phyloP scores from a whole-genome alignment of 2,888 invertebrate genomes.

The Macrosoma leucophasiata region DNA sequence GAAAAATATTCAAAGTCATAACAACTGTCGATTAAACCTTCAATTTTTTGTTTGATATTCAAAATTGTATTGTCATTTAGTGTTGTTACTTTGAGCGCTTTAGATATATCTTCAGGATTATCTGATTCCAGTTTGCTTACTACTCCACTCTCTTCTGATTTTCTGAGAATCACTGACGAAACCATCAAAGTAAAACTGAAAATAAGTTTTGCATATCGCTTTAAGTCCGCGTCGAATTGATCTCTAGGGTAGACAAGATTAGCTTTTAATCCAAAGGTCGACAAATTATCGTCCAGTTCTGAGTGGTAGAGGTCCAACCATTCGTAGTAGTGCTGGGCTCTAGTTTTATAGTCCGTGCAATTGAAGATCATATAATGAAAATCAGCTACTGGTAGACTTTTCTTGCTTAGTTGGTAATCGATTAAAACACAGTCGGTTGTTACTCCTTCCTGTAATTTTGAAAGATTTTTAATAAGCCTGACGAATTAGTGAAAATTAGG shows the following conservation, averaged over 20 bases:
- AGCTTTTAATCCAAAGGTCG: conserved; percentile 28
- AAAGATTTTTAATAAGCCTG: no score
- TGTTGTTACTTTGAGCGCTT: no score
- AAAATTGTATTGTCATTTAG: no score
- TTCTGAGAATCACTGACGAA: conserved; percentile 24
- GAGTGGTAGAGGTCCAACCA: conserved; percentile 33
- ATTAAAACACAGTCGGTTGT: conserved; percentile 30
- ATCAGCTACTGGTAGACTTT: conserved; percentile 29
- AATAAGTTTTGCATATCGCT: conserved; percentile 27
- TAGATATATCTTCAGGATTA: conserved; percentile 6
- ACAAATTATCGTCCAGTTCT: conserved; percentile 29
- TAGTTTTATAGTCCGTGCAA: conserved; percentile 34
- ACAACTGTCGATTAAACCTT: conserved; percentile 25
- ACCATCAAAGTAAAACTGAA: conserved; percentile 26
- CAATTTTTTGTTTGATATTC: conserved; percentile 23
- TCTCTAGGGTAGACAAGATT: conserved; percentile 30
- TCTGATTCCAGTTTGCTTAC: conserved; percentile 15
- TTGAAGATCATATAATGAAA: conserved; percentile 33
- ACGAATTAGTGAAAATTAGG: no score
- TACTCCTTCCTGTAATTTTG: conserved; percentile 27
- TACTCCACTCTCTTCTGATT: conserved; percentile 27
- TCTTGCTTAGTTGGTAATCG: conserved; percentile 34
- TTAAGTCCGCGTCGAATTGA: conserved; percentile 32
- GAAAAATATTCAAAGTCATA: conserved; percentile 23
- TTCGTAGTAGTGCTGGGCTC: conserved; percentile 27